Base-by-base conservation (phyloP, 2,113 vertebrate genomes). In the Cisticola juncidis region DNA sequence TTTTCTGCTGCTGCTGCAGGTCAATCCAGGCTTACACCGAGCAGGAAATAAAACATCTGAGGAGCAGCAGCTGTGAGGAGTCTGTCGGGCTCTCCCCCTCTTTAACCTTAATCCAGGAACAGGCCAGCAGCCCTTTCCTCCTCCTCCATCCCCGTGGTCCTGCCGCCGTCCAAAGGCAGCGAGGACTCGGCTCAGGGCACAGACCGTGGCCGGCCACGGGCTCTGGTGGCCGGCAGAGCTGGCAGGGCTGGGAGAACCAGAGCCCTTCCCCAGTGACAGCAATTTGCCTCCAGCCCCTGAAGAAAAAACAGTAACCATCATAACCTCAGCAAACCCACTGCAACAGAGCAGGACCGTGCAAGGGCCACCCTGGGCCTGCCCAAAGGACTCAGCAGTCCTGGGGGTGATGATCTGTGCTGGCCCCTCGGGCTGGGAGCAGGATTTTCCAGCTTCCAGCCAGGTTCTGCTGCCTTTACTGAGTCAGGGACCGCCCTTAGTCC, bases 31-130 rank as follows among this genome's bases (percentile, higher is more conserved):
- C 76, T 96, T 86, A 92, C 44, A 3, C 24, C 5, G 83, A 88
- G 91, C 91, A 91, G 93, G 89, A 94, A 94, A 94, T 95, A 57
- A 88, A 95, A 92, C 89, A 57, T 65, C 12, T 31, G 91, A 77
- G 36, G 76, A 92, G 77, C 89, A 22, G 89, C 89, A 94, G 92
- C 91, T 95, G 93, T 2, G 68, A 60, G 86, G 70, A 85, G 57
- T 48, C 77, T 71, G 48, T 35, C 25, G 0, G 36, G 42, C 21
- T 88, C 83, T 90, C 36, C 86, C 62, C 71, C 68, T 56, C 17
- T 61, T 92, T 62, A 93, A 78, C 88, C 88, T 74, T 35, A 90
- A 90, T 78, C 73, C 85, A 57, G 1, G 2, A 22, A 2, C 44
- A 14, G 58, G 9, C 45, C 57, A 12, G 10, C 57, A 18, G 13